These are phyloP conservation scores for Elymnias hypermnestra DNA, from an alignment of 1,140 invertebrate species.

Conservation along the genomic window DNA sequence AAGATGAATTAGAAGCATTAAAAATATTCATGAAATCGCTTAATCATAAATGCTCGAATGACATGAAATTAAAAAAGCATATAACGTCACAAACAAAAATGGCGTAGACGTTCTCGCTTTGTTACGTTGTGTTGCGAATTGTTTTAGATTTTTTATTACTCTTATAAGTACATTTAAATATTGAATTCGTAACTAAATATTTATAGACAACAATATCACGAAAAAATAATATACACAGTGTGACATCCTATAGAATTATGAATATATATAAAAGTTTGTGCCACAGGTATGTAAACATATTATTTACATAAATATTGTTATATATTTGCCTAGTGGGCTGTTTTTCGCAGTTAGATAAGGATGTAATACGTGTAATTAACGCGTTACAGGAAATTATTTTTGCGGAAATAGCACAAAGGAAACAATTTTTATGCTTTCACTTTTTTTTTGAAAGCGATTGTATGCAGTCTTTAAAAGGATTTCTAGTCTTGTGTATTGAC, in stretches of 20 bases:
- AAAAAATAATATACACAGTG: too few relatives aligned
- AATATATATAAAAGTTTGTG: background rate
- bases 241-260: background rate
- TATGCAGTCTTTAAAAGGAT: background rate
- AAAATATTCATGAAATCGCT: too few relatives aligned
- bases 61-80: too few relatives aligned
- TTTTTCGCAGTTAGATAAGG: background rate
- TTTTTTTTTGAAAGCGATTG: background rate
- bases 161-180: too few relatives aligned
- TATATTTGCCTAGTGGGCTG: background rate
- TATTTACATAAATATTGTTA: constrained; percentile 5
- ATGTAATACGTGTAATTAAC: background rate
- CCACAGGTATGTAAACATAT: background rate
- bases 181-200: too few relatives aligned
- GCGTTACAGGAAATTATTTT: background rate
- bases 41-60: too few relatives aligned
- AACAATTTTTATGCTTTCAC: background rate
- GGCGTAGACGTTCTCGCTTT: too few relatives aligned
- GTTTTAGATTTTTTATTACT: too few relatives aligned
- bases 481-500: constrained; percentile 19
- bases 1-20: too few relatives aligned
- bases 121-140: too few relatives aligned
- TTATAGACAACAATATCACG: too few relatives aligned
- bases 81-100: too few relatives aligned
- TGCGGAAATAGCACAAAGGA: background rate